Percentiles rank a stretch among this genome's conserved stretches.
phyloP scores from a whole-genome alignment of 1,140 invertebrate species.

The Hormaphis cornu region DNA sequence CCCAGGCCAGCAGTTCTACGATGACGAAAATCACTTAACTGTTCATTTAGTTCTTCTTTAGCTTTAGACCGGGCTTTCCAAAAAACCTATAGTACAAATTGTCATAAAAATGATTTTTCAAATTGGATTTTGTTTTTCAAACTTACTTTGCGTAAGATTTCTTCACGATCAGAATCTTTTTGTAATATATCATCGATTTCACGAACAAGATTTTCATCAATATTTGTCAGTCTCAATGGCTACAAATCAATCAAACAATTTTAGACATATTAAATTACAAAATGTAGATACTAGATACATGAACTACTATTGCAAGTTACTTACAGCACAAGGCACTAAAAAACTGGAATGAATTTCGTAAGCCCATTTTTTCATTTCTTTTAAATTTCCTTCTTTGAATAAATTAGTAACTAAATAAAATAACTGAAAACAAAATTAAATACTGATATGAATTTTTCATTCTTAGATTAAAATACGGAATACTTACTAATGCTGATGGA shows the following conservation, averaged over 20 bases:
- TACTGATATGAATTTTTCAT: background rate
- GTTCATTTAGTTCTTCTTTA: conserved; percentile 75
- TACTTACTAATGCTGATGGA: conserved; percentile 62
- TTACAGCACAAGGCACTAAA: conserved; percentile 76
- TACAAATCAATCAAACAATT: conserved; percentile 45
- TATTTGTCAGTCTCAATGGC: conserved; percentile 71
- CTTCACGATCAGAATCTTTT: conserved; percentile 76
- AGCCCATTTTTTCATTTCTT: conserved; percentile 91
- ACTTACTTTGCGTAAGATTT: conserved; percentile 67
- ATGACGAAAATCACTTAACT: conserved; percentile 79
- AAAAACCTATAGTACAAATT: conserved; percentile 53
- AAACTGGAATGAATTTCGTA: conserved; percentile 97
- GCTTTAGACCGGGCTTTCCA: conserved; percentile 73
- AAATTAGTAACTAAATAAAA: conserved; percentile 81
- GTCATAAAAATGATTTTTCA: background rate
- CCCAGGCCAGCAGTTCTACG: conserved; percentile 83
- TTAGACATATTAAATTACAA: background rate
- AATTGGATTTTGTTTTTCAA: background rate
- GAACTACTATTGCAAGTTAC: conserved; percentile 39
- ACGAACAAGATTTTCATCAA: conserved; percentile 75
- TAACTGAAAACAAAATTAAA: conserved; percentile 51
- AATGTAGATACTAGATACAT: background rate
- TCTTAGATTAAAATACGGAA: background rate
- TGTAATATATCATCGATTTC: conserved; percentile 79
- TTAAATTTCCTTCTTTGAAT: conserved; percentile 72